Base-by-base conservation (phyloP, 2,113 vertebrate genomes). In the Columba janthina region DNA sequence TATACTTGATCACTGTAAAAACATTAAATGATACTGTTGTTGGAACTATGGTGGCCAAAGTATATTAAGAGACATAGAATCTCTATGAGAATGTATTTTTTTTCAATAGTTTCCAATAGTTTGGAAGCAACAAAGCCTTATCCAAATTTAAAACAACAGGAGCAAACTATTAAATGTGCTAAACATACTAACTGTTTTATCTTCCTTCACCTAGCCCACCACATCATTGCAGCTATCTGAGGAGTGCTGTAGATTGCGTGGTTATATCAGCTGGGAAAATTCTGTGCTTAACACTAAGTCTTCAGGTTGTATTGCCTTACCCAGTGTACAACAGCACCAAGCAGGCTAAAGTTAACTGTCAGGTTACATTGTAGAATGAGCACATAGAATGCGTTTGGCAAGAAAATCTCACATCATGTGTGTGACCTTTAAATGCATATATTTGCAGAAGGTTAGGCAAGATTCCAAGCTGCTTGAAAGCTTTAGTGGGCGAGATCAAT, bases 331-430 rank as follows among this genome's bases (percentile, higher is more conserved):
- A 26, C 76, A 84, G 48, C 75, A 84, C 22, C 53, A 84, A 61
- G 51, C 22, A 64, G 28, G 31, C 56, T 78, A 7, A 92, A 92
- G 85, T 90, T 36, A 92, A 32, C 76, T 87, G 93, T 89, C 93
- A 89, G 73, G 65, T 95, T 94, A 88, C 62, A 73, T 54, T 75
- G 83, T 15, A 82, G 73, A 64, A 69, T 48, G 58, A 90, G 51
- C 72, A 90, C 62, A 57, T n/a, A 88, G 69, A 90, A 54, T 61
- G 88, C 1, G 0, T 90, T 89, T 78, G 86, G 92, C 92, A 94
- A 95, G 92, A 50, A 96, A 94, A 89, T 84, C 93, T 96, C 90
- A 54, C 73, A 87, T 79, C 93, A 89, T 61, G 61, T 89, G 72
- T 29, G 1, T 90, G 96, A 94, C 92, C 94, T 94, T 93, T 94